These are phyloP conservation scores for Sardina pilchardus DNA, from an alignment of 2,113 vertebrate genomes.

Conservation along the genomic window DNA sequence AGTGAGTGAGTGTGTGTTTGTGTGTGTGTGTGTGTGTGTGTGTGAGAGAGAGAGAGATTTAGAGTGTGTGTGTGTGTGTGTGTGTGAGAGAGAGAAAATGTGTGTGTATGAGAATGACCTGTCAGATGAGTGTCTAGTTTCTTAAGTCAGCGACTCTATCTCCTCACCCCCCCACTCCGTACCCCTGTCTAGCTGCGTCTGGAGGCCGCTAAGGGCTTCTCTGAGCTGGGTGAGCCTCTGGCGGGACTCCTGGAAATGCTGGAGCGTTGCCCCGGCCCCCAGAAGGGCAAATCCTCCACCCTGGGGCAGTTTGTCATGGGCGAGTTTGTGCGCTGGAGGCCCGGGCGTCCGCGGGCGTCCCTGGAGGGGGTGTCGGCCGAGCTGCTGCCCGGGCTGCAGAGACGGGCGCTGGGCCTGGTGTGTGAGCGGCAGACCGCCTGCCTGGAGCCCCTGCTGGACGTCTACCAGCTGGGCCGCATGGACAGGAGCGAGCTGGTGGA, in stretches of 20 bases:
- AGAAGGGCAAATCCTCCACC: constrained; percentile 62
- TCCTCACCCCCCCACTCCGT: too few relatives aligned
- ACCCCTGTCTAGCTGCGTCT: constrained; percentile 54
- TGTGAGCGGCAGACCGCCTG: constrained; percentile 54
- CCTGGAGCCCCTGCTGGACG: constrained; percentile 59
- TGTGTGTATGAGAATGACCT: too few relatives aligned
- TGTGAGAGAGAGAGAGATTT: neutral
- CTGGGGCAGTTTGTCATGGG: constrained; percentile 60
- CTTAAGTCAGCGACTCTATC: too few relatives aligned
- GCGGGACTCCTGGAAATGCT: constrained; percentile 64
- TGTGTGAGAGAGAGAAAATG: too few relatives aligned
- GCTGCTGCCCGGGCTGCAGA: constrained; percentile 54
- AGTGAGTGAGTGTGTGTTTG: constrained; percentile 6
- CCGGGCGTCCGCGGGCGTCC: constrained; percentile 56
- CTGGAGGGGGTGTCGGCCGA: constrained; percentile 53
- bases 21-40: constrained; percentile 21
- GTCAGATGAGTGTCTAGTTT: too few relatives aligned
- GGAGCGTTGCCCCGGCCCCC: constrained; percentile 62
- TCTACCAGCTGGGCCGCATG: constrained; percentile 66
- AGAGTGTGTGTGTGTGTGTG: too few relatives aligned
- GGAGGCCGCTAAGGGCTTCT: constrained; percentile 61
- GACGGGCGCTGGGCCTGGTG: constrained; percentile 60
- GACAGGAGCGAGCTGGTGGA: constrained; percentile 54
- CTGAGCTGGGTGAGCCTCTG: constrained; percentile 64
- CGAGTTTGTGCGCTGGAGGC: constrained; percentile 69